A percentile compares a stretch with the other conserved stretches of the same genome.
Conservation (phyloP, 2,113 vertebrate species). For the Corydoras maculifer region DNA sequence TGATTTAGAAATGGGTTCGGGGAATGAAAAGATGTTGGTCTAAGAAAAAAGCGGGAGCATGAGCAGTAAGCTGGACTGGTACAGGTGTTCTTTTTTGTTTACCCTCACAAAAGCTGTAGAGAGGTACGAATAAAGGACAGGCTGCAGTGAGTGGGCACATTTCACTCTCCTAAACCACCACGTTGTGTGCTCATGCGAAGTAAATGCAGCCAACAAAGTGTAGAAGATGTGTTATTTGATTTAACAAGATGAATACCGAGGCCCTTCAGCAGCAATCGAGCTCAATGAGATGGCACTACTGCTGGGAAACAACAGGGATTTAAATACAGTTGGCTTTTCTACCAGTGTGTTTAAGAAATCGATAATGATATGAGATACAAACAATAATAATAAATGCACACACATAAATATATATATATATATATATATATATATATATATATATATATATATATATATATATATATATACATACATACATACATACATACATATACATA, state of each 20-base stretch:
- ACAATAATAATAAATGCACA: neutral
- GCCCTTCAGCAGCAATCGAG: constrained; percentile 17
- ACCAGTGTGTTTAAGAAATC: constrained; percentile 12
- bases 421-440: no score
- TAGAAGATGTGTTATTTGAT: constrained; percentile 11
- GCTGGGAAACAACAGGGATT: constrained; percentile 38
- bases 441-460: no score
- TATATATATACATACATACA: no score
- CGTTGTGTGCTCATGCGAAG: no score
- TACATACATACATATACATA: no score
- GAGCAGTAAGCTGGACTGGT: neutral
- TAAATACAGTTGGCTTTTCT: constrained; percentile 25
- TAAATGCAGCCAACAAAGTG: constrained; percentile 21
- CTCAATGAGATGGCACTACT: constrained; percentile 31
- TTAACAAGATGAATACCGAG: constrained; percentile 26
- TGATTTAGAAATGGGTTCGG: constrained; percentile 23
- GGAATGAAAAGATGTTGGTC: constrained; percentile 14
- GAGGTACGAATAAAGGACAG: constrained; percentile 22
- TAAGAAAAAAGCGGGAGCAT: neutral
- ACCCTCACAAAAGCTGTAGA: constrained; percentile 9
- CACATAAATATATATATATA: no score
- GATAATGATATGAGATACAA: neutral
- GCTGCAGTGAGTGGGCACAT: constrained; percentile 30
- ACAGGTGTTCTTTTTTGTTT: constrained; percentile 43
- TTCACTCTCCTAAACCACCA: constrained; percentile 6